Evolutionary conservation across 2,888 invertebrate species (phyloP), one percentile per base, ranked within the genome.

Genomic region (Drosophila crucigera): DNA sequence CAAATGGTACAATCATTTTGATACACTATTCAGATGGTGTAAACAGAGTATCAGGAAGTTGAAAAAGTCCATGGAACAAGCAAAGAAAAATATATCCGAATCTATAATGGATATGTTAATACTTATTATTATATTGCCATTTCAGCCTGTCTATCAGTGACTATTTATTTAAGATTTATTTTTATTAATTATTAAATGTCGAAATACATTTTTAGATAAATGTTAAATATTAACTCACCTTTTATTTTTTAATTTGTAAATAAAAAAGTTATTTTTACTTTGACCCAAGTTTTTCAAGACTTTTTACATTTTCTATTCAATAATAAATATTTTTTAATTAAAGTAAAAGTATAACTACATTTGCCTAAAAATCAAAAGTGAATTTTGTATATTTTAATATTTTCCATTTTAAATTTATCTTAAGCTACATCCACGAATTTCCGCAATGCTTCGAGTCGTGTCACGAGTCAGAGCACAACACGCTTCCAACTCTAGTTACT

Each of bases 401-500:
- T 49, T 50, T 28, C 5, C 10, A 19, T 28, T 49, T 19, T 0
- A 28, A 47, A 22, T 47, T 22, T 11, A 22, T 22, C 3, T 43
- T 14, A 1, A 14, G 22, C 14, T 14, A 2, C 7, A 47, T 47
- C 14, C 4, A 14, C 9, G 28, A 28, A 19, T 19, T 50, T 50
- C 19, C 11, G 19, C 9, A 1, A 19, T 37, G 25, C 22, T 37
- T 54, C 3, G 5, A 41, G 41, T 16, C 56, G 56, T 56, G 56
- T 30, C 58, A 58, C 58, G 41, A 22, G 30, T 25, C 25, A 30
- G n/a, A 19, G n/a, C 30, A 52, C 30, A 19, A 1, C 11, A 30
- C 14, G n/a, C 54, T 41, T 7, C 1, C 58, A 43, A 19, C 58
- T 41, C 70, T 67, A 68, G 43, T 52, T 43, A 55, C 68, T 55